A percentile compares a stretch with the other conserved stretches of the same genome.
These are phyloP conservation scores for Steinernema scapterisci DNA, from an alignment of 2,888 invertebrate species.

Conservation along the genomic window DNA sequence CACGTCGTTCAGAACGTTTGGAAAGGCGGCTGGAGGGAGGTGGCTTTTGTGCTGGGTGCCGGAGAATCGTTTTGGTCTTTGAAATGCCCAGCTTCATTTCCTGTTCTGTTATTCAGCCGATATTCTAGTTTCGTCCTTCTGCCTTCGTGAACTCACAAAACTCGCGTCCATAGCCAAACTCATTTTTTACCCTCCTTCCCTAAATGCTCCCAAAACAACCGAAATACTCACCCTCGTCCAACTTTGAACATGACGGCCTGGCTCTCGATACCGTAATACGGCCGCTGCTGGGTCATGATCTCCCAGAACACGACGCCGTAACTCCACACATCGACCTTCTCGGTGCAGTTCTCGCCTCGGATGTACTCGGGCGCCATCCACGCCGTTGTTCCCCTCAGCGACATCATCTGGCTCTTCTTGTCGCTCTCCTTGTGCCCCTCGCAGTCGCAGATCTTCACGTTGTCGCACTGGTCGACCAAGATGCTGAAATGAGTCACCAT, in stretches of 20 bases:
- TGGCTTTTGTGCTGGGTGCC: too few relatives aligned
- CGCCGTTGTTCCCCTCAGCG: conserved; percentile 92
- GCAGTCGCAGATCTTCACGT: conserved; percentile 94
- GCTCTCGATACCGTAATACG: conserved; percentile 90
- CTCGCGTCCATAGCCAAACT: too few relatives aligned
- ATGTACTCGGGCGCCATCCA: conserved; percentile 99
- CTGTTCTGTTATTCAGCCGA: too few relatives aligned
- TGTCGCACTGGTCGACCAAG: conserved; percentile 69
- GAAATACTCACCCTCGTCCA: conserved; percentile 73
- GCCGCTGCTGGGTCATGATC: conserved; percentile 88
- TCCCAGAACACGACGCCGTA: conserved; percentile 98
- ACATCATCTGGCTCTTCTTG: conserved; percentile 93
- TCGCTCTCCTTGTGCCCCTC: conserved; percentile 84
- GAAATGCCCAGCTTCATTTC: too few relatives aligned
- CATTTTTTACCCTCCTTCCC: too few relatives aligned
- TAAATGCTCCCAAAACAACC: too few relatives aligned
- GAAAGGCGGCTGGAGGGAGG: too few relatives aligned
- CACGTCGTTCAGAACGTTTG: not conserved
- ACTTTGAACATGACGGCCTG: conserved; percentile 98
- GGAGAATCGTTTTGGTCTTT: not conserved
- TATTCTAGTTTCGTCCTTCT: too few relatives aligned
- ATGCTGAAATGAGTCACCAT: conserved; percentile 66
- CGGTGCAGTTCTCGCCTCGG: conserved; percentile 91
- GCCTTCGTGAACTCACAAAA: too few relatives aligned
- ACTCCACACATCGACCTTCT: conserved; percentile 98